Evolutionary conservation across 2,888 invertebrate genomes (phyloP).

Genomic region (Vanessa cardui): DNA sequence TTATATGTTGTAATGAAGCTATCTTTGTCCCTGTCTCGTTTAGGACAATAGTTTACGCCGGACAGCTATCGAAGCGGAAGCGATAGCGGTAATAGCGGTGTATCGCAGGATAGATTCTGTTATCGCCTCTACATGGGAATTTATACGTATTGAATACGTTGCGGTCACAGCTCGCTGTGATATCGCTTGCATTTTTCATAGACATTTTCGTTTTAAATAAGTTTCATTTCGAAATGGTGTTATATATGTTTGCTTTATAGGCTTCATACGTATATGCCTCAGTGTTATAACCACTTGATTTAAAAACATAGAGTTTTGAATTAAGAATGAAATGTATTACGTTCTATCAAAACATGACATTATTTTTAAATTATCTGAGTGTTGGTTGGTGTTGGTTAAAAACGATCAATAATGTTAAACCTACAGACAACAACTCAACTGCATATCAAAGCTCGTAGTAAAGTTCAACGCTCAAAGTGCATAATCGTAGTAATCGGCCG

Average conservation of each 20-base stretch:
- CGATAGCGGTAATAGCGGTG: slow-evolving; percentile 76
- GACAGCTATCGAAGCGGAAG: slow-evolving; percentile 66
- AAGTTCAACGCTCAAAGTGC: slow-evolving; percentile 83
- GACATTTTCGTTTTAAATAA: background rate
- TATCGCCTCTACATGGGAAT: slow-evolving; percentile 70
- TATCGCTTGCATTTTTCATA: slow-evolving; percentile 18
- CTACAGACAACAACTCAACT: slow-evolving; percentile 19
- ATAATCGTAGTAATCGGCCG: slow-evolving; percentile 81
- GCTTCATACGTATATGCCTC: no score
- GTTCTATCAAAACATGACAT: background rate
- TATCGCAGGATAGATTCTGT: slow-evolving; percentile 68
- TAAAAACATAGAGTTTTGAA: no score
- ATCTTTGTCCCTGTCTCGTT: slow-evolving; percentile 31
- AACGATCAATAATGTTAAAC: slow-evolving; percentile 9
- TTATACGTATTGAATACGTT: slow-evolving; percentile 48
- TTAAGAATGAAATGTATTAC: no score
- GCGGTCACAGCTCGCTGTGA: slow-evolving; percentile 39
- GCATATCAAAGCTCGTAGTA: slow-evolving; percentile 65
- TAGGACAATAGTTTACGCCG: slow-evolving; percentile 69
- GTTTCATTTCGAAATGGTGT: background rate
- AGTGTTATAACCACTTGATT: no score
- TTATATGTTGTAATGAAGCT: slow-evolving; percentile 6
- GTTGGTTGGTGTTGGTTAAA: background rate
- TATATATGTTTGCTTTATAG: no score
- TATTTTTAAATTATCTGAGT: background rate